These are phyloP conservation scores for Hemibates koningsi DNA, from an alignment of 2,113 vertebrate genomes.

Conservation along the genomic window DNA sequence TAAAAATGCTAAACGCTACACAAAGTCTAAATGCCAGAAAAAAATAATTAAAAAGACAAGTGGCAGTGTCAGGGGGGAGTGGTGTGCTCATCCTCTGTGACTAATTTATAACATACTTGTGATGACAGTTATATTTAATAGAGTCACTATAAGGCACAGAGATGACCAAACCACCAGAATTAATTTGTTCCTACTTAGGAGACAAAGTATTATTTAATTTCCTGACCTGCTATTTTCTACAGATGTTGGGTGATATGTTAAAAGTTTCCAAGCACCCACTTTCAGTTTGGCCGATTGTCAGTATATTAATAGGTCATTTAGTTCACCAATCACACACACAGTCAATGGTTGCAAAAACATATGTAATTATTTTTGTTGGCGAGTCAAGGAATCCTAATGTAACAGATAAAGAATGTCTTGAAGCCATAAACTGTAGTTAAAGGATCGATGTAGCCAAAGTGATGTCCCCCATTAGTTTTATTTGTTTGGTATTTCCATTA, in stretches of 20 bases:
- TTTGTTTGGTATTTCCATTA: not conserved
- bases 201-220: not conserved
- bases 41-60: conserved; percentile 13
- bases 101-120: not conserved
- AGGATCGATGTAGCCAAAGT: not conserved
- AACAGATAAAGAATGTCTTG: not conserved
- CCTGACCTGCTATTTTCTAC: not conserved
- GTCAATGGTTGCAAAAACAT: not conserved
- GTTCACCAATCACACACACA: not conserved
- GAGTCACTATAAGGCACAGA: not conserved
- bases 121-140: not conserved
- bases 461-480: not conserved
- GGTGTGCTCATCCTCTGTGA: not conserved
- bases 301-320: not conserved
- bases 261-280: not conserved
- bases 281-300: not conserved
- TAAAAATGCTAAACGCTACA: conserved; percentile 1
- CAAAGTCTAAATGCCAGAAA: conserved; percentile 16
- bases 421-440: not conserved
- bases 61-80: not conserved
- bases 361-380: not conserved
- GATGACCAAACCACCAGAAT: not conserved
- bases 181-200: not conserved
- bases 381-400: not conserved
- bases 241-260: not conserved